Evolutionary conservation across 2,888 invertebrate genomes (phyloP).

Genomic region (Torymus auratus): DNA sequence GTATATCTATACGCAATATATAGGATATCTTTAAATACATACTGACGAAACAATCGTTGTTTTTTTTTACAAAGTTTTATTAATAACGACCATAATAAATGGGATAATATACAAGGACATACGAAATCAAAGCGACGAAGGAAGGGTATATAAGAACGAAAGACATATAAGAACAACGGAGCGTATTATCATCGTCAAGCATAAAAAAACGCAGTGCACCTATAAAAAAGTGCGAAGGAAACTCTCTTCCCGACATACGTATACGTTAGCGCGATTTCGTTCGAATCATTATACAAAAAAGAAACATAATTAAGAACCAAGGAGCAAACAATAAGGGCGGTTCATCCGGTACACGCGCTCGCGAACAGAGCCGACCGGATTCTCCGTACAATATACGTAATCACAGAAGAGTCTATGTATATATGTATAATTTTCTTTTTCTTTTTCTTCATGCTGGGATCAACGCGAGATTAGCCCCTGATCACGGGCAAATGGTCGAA

Average conservation of each 20-base stretch:
- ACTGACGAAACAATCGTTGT: not conserved
- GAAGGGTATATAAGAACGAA: conserved; percentile 13
- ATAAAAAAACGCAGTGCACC: conserved; percentile 14
- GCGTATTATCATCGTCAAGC: not conserved
- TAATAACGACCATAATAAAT: conserved; percentile 50
- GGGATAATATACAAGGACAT: conserved; percentile 48
- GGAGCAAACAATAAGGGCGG: not conserved
- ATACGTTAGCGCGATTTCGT: not conserved
- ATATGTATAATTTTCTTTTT: conserved; percentile 1
- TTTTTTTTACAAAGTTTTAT: conserved; percentile 47
- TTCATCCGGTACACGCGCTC: no score
- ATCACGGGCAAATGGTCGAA: conserved; percentile 87
- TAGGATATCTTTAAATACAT: not conserved
- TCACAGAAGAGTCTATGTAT: conserved; percentile 66
- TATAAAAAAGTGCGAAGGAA: conserved; percentile 40
- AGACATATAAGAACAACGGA: conserved; percentile 20
- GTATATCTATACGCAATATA: no score
- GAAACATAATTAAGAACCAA: not conserved
- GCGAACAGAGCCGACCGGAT: no score
- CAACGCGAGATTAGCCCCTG: conserved; percentile 77
- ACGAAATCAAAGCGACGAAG: conserved; percentile 13
- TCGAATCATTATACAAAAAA: not conserved
- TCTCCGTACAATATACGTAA: conserved; percentile 53
- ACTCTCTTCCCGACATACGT: not conserved
- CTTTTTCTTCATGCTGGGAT: not conserved